These are phyloP conservation scores for Marasmarcha lunaedactyla DNA, from an alignment of 2,888 invertebrate genomes.

Conservation along the genomic window DNA sequence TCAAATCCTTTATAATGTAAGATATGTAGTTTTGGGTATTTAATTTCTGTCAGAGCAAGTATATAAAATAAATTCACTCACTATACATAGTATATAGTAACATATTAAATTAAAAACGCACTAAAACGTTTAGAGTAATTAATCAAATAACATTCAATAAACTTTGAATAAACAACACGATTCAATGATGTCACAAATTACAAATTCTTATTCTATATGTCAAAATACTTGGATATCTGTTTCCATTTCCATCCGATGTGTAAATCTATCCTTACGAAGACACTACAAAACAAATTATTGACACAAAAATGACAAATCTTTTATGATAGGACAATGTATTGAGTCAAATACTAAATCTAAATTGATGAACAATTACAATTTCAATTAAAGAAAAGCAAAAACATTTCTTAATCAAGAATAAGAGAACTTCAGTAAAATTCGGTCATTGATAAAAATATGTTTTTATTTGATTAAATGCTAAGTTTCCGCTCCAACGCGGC, in stretches of 20 bases:
- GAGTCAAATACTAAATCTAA: not conserved
- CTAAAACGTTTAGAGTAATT: not conserved
- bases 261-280: no score
- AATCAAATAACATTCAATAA: not conserved
- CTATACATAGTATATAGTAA: conserved; percentile 2
- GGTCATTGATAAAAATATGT: no score
- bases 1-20: no score
- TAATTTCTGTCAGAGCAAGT: conserved; percentile 1
- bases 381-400: conserved; percentile 8
- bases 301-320: no score
- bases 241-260: no score
- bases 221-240: no score
- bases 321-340: no score
- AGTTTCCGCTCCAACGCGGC: conserved; percentile 46
- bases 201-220: no score
- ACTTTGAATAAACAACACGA: not conserved
- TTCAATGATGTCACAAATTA: not conserved
- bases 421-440: no score
- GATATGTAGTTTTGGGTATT: not conserved
- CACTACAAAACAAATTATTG: no score
- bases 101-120: not conserved
- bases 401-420: no score
- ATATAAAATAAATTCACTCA: conserved; percentile 2
- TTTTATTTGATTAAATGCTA: conserved; percentile 20
- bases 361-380: conserved; percentile 7